Base-by-base conservation (phyloP, 2,797 vertebrate genomes). In the Acomys russatus region DNA sequence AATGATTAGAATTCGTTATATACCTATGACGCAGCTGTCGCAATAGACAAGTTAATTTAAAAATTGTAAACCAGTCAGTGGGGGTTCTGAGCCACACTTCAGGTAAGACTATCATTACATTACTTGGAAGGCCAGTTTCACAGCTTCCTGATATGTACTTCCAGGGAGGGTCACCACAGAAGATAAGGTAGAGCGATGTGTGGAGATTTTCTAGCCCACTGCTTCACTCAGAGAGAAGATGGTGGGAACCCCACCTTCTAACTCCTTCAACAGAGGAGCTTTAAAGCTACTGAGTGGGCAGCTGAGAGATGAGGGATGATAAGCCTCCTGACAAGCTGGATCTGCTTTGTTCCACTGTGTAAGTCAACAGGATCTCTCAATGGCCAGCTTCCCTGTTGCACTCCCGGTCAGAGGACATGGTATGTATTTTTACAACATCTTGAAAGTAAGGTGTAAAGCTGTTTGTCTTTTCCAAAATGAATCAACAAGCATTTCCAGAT, bases 181-280 rank as follows among this genome's bases (percentile, higher is more conserved):
- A 61, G 4, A 23, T 25, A 33, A 9, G 2, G 15, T 23, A 2
- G 17, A 0, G 20, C 33, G 30, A 25, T 1, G 2, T 1, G 30
- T 3, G 35, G 23, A 51, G 11, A 1, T 1, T 59, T 56, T 30
- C 61, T 9, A 30, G 6, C 0, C 3, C 8, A 2, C 1, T 1
- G 6, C 12, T 2, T 30, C 38, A 0, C 38, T 25, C 4, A 3
- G 28, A 25, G 7, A 71, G 66, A n/a, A 14, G n/a, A 4, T 1
- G 14, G 35, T 9, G 5, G 49, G 66, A 77, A n/a, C 5, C 33
- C 33, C 68, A 4, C 7, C 28, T 44, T 28, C 20, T 25, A n/a
- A 61, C 3, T 4, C 25, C 38, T 28, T 10, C 1, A 63, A 0
- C 30, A 15, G 0, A 38, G 61, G 49, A 66, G 44, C 63, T 70